A percentile compares a stretch with the other conserved stretches of the same genome.
These are phyloP conservation scores for Xerus inauris DNA, from an alignment of 2,113 vertebrate genomes.

Conservation along the genomic window DNA sequence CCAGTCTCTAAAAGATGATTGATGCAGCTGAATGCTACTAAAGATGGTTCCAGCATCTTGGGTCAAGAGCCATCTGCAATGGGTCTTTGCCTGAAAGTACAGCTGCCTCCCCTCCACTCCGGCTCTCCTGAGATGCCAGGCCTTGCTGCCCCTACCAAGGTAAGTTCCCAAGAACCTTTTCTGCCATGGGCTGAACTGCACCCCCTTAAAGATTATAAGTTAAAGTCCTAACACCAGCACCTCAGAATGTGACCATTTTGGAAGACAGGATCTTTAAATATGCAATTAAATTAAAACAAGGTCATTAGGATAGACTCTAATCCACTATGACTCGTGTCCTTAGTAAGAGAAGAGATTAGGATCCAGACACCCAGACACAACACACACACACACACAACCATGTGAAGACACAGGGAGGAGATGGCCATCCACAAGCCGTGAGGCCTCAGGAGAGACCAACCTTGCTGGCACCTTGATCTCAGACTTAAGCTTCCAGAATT, in stretches of 20 bases:
- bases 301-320: neutral
- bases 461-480: no score
- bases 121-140: neutral
- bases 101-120: neutral
- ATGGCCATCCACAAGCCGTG: neutral
- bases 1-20: neutral
- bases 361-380: neutral
- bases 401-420: neutral
- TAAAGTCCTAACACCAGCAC: neutral
- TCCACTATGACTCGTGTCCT: neutral
- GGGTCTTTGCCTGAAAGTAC: neutral
- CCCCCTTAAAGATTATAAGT: neutral
- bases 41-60: neutral
- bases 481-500: neutral
- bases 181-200: neutral
- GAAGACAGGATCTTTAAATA: neutral
- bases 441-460: neutral
- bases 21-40: neutral
- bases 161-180: neutral
- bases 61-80: neutral
- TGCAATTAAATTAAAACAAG: neutral
- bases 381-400: neutral
- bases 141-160: no score
- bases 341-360: neutral
- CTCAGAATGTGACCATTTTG: neutral